Evolutionary conservation across 1,140 invertebrate species (phyloP), one percentile per base, ranked within the genome.

Genomic region (Sinella curviseta): DNA sequence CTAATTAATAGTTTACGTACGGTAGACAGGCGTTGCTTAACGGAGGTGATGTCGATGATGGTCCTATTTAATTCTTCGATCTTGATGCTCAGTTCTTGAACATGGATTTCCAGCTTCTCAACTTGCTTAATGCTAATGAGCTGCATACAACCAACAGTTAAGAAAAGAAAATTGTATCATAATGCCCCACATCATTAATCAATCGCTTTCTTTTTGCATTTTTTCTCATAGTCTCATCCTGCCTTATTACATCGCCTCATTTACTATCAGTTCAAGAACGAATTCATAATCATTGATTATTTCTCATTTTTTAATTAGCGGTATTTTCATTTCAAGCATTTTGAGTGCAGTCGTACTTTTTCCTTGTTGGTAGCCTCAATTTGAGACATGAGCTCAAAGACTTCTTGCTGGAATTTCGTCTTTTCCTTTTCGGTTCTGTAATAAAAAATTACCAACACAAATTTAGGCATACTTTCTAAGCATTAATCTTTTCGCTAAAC

Each of bases 51-150:
- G 86, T 98, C 97, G 82, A 96, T 92, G 84, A 98, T 93, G 36
- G 95, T 96, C 86, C 96, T 93, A 89, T 96, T 97, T 78, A 98
- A 86, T 87, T 98, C 97, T 87, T 98, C 96, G 85, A 98, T 97
- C 86, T 95, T 96, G 85, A 97, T 92, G 87, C 93, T 93, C 78
- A 97, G 88, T 87, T 98, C 97, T 84, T 92, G 93, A 85, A 97
- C 93, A 84, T 91, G 91, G 83, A 97, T 89, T 87, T 98, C 96
- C 82, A 97, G 89, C 87, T 93, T 96, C 88, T 97, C 96, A 79
- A 94, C 92, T 79, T 93, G 93, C 89, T 97, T 98, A 78, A 93
- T 89, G 79, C 93, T 92, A 81, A 93, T 89, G 82, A 95, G 86
- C 89, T 90, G 80, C 28, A 81, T 70, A 77, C 65, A 8, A 48